Conservation (phyloP, 2,113 vertebrate species). For the Climacteris rufus region DNA sequence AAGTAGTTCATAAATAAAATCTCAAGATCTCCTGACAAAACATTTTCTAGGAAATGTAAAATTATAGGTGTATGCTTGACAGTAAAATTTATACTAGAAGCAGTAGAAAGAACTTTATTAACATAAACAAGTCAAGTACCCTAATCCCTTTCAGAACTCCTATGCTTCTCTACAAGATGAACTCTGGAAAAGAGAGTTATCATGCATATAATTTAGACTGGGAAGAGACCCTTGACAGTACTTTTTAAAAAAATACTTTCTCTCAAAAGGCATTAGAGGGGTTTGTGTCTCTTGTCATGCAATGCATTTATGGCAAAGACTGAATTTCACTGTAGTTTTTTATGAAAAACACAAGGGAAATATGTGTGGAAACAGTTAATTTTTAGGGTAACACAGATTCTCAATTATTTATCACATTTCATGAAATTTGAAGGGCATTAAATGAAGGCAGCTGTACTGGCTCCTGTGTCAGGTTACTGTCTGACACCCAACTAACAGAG, state of each 20-base stretch:
- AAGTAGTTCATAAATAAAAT: slow-evolving; percentile 65
- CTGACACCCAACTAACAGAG: slow-evolving; percentile 52
- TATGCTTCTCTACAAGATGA: slow-evolving; percentile 6
- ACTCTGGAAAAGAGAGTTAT: slow-evolving; percentile 18
- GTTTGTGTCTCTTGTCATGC: not conserved
- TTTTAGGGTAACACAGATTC: not conserved
- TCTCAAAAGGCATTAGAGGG: not conserved
- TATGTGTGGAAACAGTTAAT: slow-evolving; percentile 1
- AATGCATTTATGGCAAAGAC: not conserved
- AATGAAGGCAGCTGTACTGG: slow-evolving; percentile 53
- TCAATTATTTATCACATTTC: slow-evolving; percentile 51
- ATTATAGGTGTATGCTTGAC: slow-evolving; percentile 59
- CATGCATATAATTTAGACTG: slow-evolving; percentile 35
- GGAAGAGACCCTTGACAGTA: not conserved
- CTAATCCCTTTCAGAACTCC: slow-evolving; percentile 55
- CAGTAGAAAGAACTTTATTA: slow-evolving; percentile 64
- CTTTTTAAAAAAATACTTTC: not conserved
- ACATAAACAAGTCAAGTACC: slow-evolving; percentile 59
- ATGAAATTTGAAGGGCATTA: slow-evolving; percentile 57
- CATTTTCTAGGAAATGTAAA: slow-evolving; percentile 64
- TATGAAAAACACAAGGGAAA: not conserved
- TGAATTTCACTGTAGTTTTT: not conserved
- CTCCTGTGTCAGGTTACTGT: slow-evolving; percentile 68
- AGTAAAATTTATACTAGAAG: slow-evolving; percentile 58
- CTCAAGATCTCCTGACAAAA: slow-evolving; percentile 60